Conservation (phyloP, 64 coral and sea anemone genomes). For the Trachythela sp. region DNA sequence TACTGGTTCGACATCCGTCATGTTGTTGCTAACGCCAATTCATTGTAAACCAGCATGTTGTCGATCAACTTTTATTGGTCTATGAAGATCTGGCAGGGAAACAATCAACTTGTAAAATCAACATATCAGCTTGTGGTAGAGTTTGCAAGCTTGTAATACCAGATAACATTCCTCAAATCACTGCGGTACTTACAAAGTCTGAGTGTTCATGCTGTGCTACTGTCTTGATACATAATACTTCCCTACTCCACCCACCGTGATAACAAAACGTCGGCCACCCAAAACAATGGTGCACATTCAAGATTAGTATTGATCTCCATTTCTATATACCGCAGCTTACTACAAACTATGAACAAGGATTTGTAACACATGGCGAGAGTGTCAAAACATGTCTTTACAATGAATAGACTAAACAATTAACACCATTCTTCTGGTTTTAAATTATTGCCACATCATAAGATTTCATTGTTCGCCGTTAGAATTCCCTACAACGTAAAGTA, state of each 20-base stretch:
- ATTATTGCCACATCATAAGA: constrained; percentile 3
- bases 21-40: not conserved
- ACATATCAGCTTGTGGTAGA: not conserved
- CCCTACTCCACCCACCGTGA: not conserved
- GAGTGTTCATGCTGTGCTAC: not conserved
- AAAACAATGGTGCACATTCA: not conserved
- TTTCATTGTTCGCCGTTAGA: not conserved
- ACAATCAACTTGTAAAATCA: not conserved
- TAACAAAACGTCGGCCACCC: not conserved
- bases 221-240: not conserved
- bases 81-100: not conserved
- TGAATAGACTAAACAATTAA: not conserved
- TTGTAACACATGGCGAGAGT: not conserved
- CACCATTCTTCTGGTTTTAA: not conserved
- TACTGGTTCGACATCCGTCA: not conserved
- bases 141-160: not conserved
- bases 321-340: not conserved
- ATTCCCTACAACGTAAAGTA: not conserved
- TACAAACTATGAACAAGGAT: not conserved
- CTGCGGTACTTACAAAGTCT: not conserved
- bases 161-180: not conserved
- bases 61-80: not conserved
- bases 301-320: not conserved
- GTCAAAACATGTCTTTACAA: not conserved
- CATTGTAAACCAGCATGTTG: not conserved